Evolutionary conservation across 2,113 vertebrate species (phyloP), one percentile per base, ranked within the genome.

Genomic region (Tyrannus savana): DNA sequence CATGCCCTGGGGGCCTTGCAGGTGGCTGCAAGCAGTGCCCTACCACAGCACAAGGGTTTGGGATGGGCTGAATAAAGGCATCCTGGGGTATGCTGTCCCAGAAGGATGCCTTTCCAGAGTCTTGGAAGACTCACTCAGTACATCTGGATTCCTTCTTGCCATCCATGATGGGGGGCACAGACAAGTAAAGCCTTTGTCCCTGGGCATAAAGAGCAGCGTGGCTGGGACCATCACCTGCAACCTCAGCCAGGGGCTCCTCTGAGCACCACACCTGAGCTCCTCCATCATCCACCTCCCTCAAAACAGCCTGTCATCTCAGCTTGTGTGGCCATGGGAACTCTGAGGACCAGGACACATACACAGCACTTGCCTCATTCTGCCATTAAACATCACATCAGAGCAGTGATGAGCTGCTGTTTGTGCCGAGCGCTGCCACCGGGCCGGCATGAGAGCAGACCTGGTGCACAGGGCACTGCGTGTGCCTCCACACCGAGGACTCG

Each of bases 351-450:
- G 35, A 74, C 41, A 64, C 11, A 31, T 27, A 22, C 46, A 5
- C 74, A 64, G 78, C 81, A 30, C 44, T 95, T 75, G 58, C 90
- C 96, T 97, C 75, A 89, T 96, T 96, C 85, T 97, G 96, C 84
- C 92, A 91, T 25, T 9, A 37, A 69, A 80, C 71, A 95, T 97
- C 94, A 83, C 17, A 7, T 79, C 90, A 96, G 56, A 0, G 17
- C 58, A 15, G 33, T 1, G 16, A 59, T 50, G 4, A 46, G 55
- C 63, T 42, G 76, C 23, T 30, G 23, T 7, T 19, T 24, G 37
- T 0, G 0, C 81, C 12, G 41, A 49, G 3, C 2, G 19, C 64
- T 17, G 64, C 77, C 0, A 5, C 55, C 52, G 78, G 63, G 46
- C 35, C 1, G 2, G 30, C 4, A 52, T 1, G 0, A 49, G 69